Evolutionary conservation across 35 echinoderm and acorn worm genomes (phyloP).

Genomic region (Patiria miniata): DNA sequence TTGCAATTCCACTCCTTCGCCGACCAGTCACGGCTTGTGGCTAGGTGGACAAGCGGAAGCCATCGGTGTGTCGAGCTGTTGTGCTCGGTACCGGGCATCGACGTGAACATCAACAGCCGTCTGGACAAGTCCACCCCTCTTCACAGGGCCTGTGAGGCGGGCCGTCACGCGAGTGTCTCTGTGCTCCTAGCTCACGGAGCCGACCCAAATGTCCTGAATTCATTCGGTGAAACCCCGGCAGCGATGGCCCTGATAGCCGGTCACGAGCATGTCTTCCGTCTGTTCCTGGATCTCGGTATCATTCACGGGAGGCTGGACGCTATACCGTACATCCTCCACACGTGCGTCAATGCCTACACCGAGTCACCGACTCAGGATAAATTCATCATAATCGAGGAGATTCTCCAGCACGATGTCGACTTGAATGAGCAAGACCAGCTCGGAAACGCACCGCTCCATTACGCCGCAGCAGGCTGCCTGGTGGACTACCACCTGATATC

Average conservation of each 20-base stretch:
- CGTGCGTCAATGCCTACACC: neutral
- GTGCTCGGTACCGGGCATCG: neutral
- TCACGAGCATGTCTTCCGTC: slow-evolving; percentile 2
- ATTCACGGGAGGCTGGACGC: neutral
- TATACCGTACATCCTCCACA: slow-evolving; percentile 13
- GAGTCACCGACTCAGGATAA: neutral
- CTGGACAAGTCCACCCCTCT: neutral
- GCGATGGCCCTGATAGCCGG: slow-evolving; percentile 7
- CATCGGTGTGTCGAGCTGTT: neutral
- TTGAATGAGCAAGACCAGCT: slow-evolving; percentile 17
- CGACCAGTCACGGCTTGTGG: neutral
- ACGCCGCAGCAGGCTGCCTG: neutral
- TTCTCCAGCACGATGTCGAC: neutral
- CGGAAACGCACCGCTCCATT: neutral
- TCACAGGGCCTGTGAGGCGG: slow-evolving; percentile 4
- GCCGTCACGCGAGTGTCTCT: neutral
- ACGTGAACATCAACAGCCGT: neutral
- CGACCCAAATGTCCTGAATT: slow-evolving; percentile 5
- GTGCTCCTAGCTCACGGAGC: slow-evolving; percentile 5
- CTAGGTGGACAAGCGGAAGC: neutral
- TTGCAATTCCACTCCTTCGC: slow-evolving; percentile 11
- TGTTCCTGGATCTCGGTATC: neutral
- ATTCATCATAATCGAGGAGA: neutral
- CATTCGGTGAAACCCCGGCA: neutral
- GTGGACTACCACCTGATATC: slow-evolving; percentile 8